phyloP scores from a whole-genome alignment of 1,140 invertebrate species.

The Drosophila bifasciata region DNA sequence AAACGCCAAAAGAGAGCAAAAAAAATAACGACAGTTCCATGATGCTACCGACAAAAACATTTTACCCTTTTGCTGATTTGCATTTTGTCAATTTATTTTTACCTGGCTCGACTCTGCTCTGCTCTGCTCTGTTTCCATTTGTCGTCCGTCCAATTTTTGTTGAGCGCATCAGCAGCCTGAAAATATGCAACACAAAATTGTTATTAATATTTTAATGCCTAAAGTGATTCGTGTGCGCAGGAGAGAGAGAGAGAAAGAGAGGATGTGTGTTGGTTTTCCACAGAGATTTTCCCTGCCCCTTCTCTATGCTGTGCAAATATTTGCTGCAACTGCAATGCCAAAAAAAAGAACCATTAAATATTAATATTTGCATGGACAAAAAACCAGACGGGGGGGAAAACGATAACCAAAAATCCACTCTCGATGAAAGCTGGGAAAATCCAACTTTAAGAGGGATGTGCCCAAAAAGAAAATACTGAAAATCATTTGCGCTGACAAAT shows the following conservation, averaged over 20 bases:
- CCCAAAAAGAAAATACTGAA: conserved; percentile 1
- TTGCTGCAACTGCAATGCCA: conserved; percentile 39
- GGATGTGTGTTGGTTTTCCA: conserved; percentile 25
- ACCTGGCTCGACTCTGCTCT: conserved; percentile 1
- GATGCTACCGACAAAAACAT: conserved; percentile 22
- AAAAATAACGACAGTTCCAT: not conserved
- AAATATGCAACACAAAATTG: conserved; percentile 74
- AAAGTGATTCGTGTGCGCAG: conserved; percentile 41
- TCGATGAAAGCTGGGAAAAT: conserved; percentile 14
- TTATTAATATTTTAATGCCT: conserved; percentile 76
- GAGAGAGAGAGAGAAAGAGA: not conserved
- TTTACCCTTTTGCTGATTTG: conserved; percentile 44
- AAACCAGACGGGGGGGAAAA: conserved; percentile 9
- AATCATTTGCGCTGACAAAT: conserved; percentile 69
- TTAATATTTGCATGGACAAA: conserved; percentile 44
- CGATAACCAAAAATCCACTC: conserved; percentile 30
- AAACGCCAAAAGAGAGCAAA: not conserved
- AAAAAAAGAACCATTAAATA: conserved; percentile 56
- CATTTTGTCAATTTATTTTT: conserved; percentile 59
- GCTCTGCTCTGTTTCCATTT: conserved; percentile 19
- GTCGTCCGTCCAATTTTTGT: conserved; percentile 11
- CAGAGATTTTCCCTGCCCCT: conserved; percentile 14
- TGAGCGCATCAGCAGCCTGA: conserved; percentile 51
- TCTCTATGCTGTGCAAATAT: conserved; percentile 50
- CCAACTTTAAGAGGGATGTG: conserved; percentile 27